Base-by-base conservation (phyloP, 35 echinoderm and acorn worm genomes). In the Eucidaris tribuloides region DNA sequence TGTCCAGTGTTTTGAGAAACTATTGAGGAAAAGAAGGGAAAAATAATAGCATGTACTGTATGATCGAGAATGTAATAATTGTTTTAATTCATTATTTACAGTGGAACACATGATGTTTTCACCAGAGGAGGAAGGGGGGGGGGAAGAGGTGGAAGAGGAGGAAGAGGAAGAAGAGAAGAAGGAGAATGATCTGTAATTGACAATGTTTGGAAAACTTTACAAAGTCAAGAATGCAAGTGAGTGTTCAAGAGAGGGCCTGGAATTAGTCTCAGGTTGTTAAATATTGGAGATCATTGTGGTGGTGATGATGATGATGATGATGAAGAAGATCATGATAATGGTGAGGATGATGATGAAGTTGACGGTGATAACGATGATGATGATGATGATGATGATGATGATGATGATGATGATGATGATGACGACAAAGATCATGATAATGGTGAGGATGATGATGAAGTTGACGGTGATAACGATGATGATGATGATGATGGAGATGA, bases 1-100 rank as follows among this genome's bases (percentile, higher is more conserved):
- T 90, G 39, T 29, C 82, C 81, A 1, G 90, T 98, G 14, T 81
- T 54, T 27, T 87, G 58, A 9, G 84, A 42, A 88, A 84, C 92
- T 94, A 30, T n/a, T 45, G 58, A 56, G n/a, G 35, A 58, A 84
- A 17, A 71, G 25, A 29, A 65, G 13, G 2, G 61, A 7, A 31
- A 1, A 17, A 9, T 83, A 22, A 83, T 62, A 29, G 28, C 7
- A 19, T n/a, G n/a, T n/a, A n/a, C n/a, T n/a, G n/a, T n/a, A n/a
- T n/a, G n/a, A n/a, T n/a, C n/a, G n/a, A n/a, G n/a, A n/a, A n/a
- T n/a, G n/a, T n/a, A n/a, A n/a, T n/a, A n/a, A n/a, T n/a, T n/a
- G n/a, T n/a, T n/a, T n/a, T n/a, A n/a, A n/a, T n/a, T n/a, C n/a
- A n/a, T n/a, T n/a, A n/a, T n/a, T n/a, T n/a, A n/a, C n/a, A n/a